Evolutionary conservation across 2,113 vertebrate species (phyloP), one percentile per base, ranked within the genome.

Genomic region (Tautogolabrus adspersus): DNA sequence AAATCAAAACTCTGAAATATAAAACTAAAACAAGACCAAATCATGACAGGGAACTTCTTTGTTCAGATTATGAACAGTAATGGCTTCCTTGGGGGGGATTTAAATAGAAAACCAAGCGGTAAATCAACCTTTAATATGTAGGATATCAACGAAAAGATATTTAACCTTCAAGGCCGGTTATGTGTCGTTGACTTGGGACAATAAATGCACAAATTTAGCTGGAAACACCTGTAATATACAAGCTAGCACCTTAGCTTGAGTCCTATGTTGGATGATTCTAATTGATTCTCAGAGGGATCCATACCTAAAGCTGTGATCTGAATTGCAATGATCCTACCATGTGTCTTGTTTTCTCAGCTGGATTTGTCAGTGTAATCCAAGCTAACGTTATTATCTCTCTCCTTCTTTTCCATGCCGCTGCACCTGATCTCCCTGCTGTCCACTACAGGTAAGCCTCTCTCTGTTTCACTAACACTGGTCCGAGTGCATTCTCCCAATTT

Each of bases 381-480:
- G 23, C 75, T 87, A 73, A 88, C 66, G 47, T 61, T 11, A 66
- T 82, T 47, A 26, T 81, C 37, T 70, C 57, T 72, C 54, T 74
- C 18, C 52, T 63, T 66, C 63, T 65, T 68, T 52, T 70, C 34
- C 81, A 84, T 88, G 77, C 47, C 12, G 0, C 12, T 26, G 72
- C 47, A 77, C 68, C 70, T 61, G 65, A 52, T 66, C 59, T 54
- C 26, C 42, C 21, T 1, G 5, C 70, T 2, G 44, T 69, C 88
- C 66, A 37, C 85, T 34, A 18, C 83, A 91, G 88, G 84, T 87
- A 87, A 88, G 86, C 42, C 62, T 66, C 70, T 78, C 61, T 84
- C 10, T 71, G 60, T 82, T 72, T 51, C 67, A 21, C 49, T 61
- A 16, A 70, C 60, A 11, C 11, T 6, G 21, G 47, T 23, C 11